A percentile compares a stretch with the other conserved stretches of the same genome.
Conservation (phyloP, 1,140 invertebrate genomes). For the Drosophila grimshawi region DNA sequence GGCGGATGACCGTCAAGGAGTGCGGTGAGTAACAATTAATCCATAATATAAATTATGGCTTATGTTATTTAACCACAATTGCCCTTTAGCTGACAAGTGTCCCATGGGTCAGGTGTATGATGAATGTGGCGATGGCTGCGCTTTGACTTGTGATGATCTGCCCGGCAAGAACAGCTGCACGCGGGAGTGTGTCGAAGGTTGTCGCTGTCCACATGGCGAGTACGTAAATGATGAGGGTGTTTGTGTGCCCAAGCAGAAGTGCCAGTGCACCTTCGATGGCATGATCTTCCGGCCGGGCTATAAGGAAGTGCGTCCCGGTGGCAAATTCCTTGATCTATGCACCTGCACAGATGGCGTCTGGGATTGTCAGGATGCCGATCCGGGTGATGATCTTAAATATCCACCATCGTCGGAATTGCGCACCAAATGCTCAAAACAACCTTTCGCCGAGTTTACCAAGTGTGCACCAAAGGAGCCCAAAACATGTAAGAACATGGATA, state of each 20-base stretch:
- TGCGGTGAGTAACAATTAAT: conserved; percentile 85
- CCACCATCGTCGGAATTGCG: conserved; percentile 87
- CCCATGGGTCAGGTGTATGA: conserved; percentile 91
- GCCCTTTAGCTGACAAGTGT: conserved; percentile 87
- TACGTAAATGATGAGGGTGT: conserved; percentile 89
- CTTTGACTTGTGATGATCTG: conserved; percentile 89
- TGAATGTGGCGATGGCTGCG: conserved; percentile 91
- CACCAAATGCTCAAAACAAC: conserved; percentile 86
- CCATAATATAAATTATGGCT: too few relatives aligned
- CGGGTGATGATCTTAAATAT: conserved; percentile 87
- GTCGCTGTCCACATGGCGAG: conserved; percentile 92
- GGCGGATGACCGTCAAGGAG: conserved; percentile 91
- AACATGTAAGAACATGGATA: conserved; percentile 94
- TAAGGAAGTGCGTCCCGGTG: conserved; percentile 89
- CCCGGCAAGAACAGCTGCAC: conserved; percentile 63
- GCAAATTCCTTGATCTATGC: conserved; percentile 89
- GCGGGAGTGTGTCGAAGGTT: conserved; percentile 92
- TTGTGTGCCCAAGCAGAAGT: conserved; percentile 91
- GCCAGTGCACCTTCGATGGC: conserved; percentile 90
- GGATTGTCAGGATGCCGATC: conserved; percentile 89
- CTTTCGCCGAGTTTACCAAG: conserved; percentile 90
- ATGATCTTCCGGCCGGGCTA: conserved; percentile 90
- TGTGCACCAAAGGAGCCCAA: conserved; percentile 90
- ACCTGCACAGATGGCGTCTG: conserved; percentile 91
- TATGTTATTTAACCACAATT: not conserved